phyloP scores from a whole-genome alignment of 2,113 vertebrate genomes.

The Orthonyx spaldingii region DNA sequence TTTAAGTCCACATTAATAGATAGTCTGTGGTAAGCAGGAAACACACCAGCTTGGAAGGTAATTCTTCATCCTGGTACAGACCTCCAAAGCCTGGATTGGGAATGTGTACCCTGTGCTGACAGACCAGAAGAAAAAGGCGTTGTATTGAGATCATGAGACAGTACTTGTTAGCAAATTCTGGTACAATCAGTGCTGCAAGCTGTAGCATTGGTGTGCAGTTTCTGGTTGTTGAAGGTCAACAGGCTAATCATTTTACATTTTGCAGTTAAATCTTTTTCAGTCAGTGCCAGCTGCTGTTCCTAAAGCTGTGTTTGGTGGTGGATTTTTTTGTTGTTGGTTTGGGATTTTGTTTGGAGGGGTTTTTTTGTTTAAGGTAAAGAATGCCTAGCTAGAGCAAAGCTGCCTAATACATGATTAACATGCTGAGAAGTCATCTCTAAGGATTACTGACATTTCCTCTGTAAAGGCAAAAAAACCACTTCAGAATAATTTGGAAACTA shows the following conservation, averaged over 20 bases:
- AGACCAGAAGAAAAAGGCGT: not conserved
- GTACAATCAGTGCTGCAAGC: not conserved
- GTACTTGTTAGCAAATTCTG: not conserved
- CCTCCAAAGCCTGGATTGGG: not conserved
- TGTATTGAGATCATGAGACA: not conserved
- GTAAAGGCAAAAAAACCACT: not conserved
- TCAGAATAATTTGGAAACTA: not conserved
- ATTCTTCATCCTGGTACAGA: not conserved
- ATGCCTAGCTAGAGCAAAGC: not conserved
- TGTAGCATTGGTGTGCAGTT: not conserved
- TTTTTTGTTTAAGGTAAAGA: not conserved
- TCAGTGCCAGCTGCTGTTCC: not conserved
- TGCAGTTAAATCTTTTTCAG: not conserved
- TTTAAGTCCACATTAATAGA: not conserved
- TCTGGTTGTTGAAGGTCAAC: not conserved
- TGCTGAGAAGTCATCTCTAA: not conserved
- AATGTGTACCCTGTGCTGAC: not conserved
- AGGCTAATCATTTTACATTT: not conserved
- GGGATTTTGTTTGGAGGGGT: rapidly evolving
- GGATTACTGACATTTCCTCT: not conserved
- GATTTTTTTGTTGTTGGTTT: not conserved
- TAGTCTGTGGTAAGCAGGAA: not conserved
- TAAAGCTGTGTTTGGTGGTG: not conserved
- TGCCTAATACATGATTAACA: not conserved
- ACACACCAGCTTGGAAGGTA: not conserved